Evolutionary conservation across 2,888 invertebrate genomes (phyloP).

Genomic region (Ichneumon xanthorius): DNA sequence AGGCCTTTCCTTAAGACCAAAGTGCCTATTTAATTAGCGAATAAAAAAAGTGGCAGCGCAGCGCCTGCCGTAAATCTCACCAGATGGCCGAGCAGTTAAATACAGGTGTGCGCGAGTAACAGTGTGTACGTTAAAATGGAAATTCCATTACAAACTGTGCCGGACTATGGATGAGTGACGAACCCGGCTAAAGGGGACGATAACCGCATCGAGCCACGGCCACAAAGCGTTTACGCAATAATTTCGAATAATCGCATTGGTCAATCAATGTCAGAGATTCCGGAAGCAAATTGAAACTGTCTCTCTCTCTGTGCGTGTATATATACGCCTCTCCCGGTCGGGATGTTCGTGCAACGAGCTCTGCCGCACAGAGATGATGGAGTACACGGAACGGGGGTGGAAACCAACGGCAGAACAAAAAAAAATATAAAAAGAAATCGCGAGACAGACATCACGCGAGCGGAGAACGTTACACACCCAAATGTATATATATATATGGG

Average conservation of each 20-base stretch:
- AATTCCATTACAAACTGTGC: slow-evolving; percentile 23
- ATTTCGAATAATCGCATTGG: slow-evolving; percentile 66
- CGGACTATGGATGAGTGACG: slow-evolving; percentile 5
- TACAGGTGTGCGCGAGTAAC: background rate
- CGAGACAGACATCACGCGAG: slow-evolving; percentile 56
- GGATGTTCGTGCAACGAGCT: slow-evolving; percentile 43
- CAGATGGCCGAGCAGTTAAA: slow-evolving; percentile 1
- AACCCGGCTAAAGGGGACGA: slow-evolving; percentile 12
- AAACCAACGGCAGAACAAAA: slow-evolving; percentile 20
- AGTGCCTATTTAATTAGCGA: background rate
- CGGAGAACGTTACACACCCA: slow-evolving; percentile 13
- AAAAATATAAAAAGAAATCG: slow-evolving; percentile 19
- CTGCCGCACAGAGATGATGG: slow-evolving; percentile 38
- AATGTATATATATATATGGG: background rate
- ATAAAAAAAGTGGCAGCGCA: background rate
- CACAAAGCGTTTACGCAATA: slow-evolving; percentile 56
- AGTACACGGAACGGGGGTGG: slow-evolving; percentile 42
- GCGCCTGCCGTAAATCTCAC: background rate
- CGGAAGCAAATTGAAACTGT: slow-evolving; percentile 62
- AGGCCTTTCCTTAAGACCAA: background rate
- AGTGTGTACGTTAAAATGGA: background rate
- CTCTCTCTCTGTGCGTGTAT: slow-evolving; percentile 5
- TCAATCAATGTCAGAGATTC: slow-evolving; percentile 67
- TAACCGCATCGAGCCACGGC: slow-evolving; percentile 22
- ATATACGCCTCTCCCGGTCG: background rate